phyloP scores from a whole-genome alignment of 2,797 vertebrate species.

The Decapterus maruadsi region DNA sequence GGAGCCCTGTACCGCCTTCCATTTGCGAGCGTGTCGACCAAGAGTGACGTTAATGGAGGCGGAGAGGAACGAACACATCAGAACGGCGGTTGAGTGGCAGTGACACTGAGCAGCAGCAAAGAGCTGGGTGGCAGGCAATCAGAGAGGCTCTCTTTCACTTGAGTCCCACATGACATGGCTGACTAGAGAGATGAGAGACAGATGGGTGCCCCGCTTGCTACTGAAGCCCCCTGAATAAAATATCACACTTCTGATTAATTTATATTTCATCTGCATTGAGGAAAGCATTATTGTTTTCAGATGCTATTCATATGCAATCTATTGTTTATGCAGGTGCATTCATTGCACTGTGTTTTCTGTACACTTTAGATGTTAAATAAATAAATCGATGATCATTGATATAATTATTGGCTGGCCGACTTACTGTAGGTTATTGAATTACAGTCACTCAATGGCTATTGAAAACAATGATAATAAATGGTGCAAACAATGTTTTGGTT shows the following conservation, averaged over 20 bases:
- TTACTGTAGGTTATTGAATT: constrained; percentile 2
- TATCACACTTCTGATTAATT: constrained; percentile 83
- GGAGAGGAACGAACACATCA: constrained; percentile 79
- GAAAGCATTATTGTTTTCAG: constrained; percentile 64
- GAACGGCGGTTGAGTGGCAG: constrained; percentile 80
- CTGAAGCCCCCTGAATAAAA: constrained; percentile 83
- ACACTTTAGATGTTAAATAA: constrained; percentile 10
- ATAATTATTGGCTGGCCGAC: not conserved
- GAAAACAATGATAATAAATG: too few species aligned
- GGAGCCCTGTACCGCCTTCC: constrained; percentile 65
- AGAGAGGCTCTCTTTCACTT: constrained; percentile 73
- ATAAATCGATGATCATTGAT: constrained; percentile 1
- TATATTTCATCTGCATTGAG: constrained; percentile 74
- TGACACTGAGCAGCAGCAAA: constrained; percentile 83
- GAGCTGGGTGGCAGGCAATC: constrained; percentile 75
- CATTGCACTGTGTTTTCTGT: constrained; percentile 4
- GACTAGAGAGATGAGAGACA: constrained; percentile 79
- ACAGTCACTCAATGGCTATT: not conserved
- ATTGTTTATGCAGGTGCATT: constrained; percentile 47
- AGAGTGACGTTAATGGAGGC: constrained; percentile 80
- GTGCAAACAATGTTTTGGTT: not conserved
- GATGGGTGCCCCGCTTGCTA: constrained; percentile 70
- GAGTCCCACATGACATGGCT: constrained; percentile 78
- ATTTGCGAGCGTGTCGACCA: constrained; percentile 78
- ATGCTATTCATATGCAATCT: constrained; percentile 40